Conservation (phyloP, 1,140 invertebrate species). For the Drosophila subpulchrella region DNA sequence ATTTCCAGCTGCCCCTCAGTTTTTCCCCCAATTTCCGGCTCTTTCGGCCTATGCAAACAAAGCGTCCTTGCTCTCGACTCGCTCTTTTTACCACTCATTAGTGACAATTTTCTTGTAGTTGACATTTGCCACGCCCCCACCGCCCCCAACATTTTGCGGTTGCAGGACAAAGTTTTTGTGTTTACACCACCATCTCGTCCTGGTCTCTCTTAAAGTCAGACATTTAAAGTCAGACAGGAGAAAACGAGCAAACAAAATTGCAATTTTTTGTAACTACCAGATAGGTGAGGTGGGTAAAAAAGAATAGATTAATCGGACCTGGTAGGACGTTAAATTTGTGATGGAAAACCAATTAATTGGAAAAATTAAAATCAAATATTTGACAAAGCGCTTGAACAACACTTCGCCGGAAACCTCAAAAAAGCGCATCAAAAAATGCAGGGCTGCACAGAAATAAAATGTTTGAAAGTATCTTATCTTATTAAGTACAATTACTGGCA, state of each 20-base stretch:
- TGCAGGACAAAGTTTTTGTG: slow-evolving; percentile 67
- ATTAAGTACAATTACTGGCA: too few species aligned
- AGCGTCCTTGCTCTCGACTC: slow-evolving; percentile 35
- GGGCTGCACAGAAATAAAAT: slow-evolving; percentile 6
- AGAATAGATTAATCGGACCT: slow-evolving; percentile 11
- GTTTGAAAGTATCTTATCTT: too few species aligned
- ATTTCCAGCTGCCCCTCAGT: slow-evolving; percentile 10
- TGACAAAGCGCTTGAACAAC: slow-evolving; percentile 79
- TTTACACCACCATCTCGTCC: slow-evolving; percentile 33
- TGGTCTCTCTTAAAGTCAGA: slow-evolving; percentile 9
- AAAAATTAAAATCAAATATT: slow-evolving; percentile 83
- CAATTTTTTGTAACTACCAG: slow-evolving; percentile 30
- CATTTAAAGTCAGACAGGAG: slow-evolving; percentile 42
- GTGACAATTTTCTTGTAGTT: slow-evolving; percentile 83
- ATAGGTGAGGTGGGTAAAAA: slow-evolving; percentile 19
- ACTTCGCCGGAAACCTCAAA: slow-evolving; percentile 40
- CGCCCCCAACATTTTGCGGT: slow-evolving; percentile 24
- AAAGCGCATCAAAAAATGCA: slow-evolving; percentile 15
- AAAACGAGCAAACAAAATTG: slow-evolving; percentile 16
- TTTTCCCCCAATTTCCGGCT: slow-evolving; percentile 37
- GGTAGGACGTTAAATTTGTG: slow-evolving; percentile 65
- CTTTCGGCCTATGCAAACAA: slow-evolving; percentile 66
- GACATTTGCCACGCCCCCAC: slow-evolving; percentile 66
- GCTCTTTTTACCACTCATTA: slow-evolving; percentile 82
- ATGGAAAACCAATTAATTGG: slow-evolving; percentile 81